Conservation (phyloP, 2,797 vertebrate species). For the Rhinatrema bivittatum region DNA sequence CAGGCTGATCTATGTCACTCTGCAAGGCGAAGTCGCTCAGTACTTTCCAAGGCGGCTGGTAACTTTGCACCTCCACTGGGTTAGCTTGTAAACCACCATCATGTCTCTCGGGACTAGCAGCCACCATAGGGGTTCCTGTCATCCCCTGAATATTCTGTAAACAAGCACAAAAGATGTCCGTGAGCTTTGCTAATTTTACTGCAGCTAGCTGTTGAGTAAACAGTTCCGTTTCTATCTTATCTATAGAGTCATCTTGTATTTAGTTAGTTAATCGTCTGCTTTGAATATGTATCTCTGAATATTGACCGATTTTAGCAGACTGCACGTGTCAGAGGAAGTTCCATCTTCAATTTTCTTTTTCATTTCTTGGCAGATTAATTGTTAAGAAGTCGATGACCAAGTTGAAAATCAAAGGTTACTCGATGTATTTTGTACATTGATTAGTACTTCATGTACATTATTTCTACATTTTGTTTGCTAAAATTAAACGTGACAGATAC, state of each 20-base stretch:
- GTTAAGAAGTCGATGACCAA: too few species aligned
- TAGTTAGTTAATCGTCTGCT: conserved; percentile 50
- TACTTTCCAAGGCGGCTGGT: conserved; percentile 94
- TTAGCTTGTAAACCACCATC: conserved; percentile 88
- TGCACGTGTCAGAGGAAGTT: too few species aligned
- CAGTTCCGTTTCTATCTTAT: conserved; percentile 54
- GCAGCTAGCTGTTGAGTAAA: conserved; percentile 43
- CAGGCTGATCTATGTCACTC: conserved; percentile 94
- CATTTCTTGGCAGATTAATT: too few species aligned
- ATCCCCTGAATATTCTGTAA: conserved; percentile 91
- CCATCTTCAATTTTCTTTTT: too few species aligned
- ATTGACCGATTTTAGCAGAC: too few species aligned
- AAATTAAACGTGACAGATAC: too few species aligned
- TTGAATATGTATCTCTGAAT: conserved; percentile 30
- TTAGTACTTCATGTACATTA: too few species aligned
- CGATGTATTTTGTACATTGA: too few species aligned
- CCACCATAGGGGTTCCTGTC: conserved; percentile 94
- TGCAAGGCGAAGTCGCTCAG: conserved; percentile 93
- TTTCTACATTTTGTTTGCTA: too few species aligned
- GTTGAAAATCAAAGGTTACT: too few species aligned
- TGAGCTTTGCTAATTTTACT: conserved; percentile 46
- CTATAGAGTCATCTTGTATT: conserved; percentile 43
- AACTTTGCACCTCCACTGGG: conserved; percentile 91
- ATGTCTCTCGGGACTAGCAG: conserved; percentile 86
- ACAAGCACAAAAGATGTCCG: conserved; percentile 42